Evolutionary conservation across 2,888 invertebrate genomes (phyloP).

Genomic region (Pristionchus arcanus): DNA sequence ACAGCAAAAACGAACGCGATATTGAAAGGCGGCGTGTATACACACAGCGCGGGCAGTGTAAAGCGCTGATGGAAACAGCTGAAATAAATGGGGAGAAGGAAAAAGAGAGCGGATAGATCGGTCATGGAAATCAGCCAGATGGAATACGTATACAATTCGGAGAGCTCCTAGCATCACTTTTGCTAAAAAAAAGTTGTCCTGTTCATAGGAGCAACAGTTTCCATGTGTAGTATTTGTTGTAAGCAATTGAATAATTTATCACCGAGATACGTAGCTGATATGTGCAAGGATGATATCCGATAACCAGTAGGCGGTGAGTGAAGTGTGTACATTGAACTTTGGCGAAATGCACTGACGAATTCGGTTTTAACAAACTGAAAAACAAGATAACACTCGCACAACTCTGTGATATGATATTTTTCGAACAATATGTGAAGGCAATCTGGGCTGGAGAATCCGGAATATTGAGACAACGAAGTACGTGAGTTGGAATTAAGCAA

Average conservation of each 20-base stretch:
- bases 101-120: not conserved
- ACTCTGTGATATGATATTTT: not conserved
- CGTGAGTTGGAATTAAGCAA: not conserved
- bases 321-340: not conserved
- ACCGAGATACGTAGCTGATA: not conserved
- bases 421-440: not conserved
- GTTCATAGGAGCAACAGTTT: not conserved
- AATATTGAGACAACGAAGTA: not conserved
- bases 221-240: not conserved
- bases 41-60: constrained; percentile 31
- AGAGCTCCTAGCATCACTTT: not conserved
- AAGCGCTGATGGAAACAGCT: constrained; percentile 49
- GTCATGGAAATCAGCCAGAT: not conserved
- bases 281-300: not conserved
- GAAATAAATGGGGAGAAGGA: constrained; percentile 27
- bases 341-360: not conserved
- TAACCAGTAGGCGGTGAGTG: not conserved
- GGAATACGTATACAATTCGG: not conserved
- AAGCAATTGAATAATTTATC: not conserved
- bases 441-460: not conserved
- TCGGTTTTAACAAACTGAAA: not conserved
- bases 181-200: not conserved
- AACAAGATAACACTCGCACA: not conserved
- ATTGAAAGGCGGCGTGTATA: constrained; percentile 22
- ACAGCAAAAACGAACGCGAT: constrained; percentile 16